phyloP scores from a whole-genome alignment of 2,113 vertebrate species.

The Myiagra hebetior region DNA sequence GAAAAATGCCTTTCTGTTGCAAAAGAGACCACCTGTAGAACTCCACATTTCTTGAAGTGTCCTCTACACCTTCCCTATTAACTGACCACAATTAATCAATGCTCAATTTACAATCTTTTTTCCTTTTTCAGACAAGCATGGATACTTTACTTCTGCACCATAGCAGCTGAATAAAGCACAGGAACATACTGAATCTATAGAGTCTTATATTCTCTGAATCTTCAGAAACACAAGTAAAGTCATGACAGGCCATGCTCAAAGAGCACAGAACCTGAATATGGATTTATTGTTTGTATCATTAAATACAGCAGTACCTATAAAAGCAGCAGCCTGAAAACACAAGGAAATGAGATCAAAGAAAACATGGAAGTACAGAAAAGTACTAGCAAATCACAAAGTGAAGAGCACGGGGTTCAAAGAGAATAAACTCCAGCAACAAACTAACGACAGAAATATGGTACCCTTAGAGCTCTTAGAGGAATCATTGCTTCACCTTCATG shows the following conservation, averaged over 20 bases:
- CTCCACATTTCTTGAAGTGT: not conserved
- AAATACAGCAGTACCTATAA: not conserved
- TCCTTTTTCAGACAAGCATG: not conserved
- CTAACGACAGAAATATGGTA: not conserved
- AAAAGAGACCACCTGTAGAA: not conserved
- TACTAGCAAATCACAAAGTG: not conserved
- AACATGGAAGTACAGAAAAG: not conserved
- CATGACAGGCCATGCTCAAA: not conserved
- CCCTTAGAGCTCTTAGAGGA: not conserved
- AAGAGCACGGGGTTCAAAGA: not conserved
- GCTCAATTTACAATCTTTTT: not conserved
- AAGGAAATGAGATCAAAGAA: not conserved
- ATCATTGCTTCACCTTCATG: fast-evolving
- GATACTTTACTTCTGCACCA: not conserved
- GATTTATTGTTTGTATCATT: not conserved
- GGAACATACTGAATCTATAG: not conserved
- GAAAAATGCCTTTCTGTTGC: not conserved
- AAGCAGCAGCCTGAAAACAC: not conserved
- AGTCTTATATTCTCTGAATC: not conserved
- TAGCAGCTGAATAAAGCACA: not conserved
- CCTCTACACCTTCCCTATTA: not conserved
- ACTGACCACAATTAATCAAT: not conserved
- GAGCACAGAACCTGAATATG: not conserved
- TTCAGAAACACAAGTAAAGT: not conserved
- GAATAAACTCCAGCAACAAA: not conserved